A percentile compares a stretch with the other conserved stretches of the same genome.
Evolutionary conservation across 1,140 invertebrate species (phyloP).

Genomic region (Notospermus geniculatus): DNA sequence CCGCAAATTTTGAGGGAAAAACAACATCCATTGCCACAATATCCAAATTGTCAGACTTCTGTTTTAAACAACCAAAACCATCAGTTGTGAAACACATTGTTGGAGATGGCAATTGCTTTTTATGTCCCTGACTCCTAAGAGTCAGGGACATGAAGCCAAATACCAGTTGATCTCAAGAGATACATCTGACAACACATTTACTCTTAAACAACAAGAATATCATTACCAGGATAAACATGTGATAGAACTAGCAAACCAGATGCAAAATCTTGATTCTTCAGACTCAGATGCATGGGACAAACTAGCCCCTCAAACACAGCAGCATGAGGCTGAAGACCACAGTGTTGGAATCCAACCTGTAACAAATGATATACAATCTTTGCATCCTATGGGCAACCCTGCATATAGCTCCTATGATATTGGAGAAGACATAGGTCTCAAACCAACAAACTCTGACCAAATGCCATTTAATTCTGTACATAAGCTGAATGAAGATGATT

Average conservation of each 20-base stretch:
- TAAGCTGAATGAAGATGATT: background rate
- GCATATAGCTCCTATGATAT: background rate
- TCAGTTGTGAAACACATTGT: no score
- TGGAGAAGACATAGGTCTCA: background rate
- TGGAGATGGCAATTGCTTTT: no score
- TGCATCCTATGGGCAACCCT: background rate
- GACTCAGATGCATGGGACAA: constrained; percentile 9
- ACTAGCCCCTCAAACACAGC: constrained; percentile 11
- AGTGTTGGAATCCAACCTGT: background rate
- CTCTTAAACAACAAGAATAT: background rate
- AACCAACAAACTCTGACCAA: background rate
- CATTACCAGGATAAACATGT: background rate
- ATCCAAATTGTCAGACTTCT: no score
- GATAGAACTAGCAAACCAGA: background rate
- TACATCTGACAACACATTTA: no score
- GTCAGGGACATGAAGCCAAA: constrained; percentile 3
- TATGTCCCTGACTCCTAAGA: no score
- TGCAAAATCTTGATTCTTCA: constrained; percentile 13
- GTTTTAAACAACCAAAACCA: no score
- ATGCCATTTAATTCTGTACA: background rate
- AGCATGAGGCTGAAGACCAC: background rate
- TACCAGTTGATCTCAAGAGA: background rate
- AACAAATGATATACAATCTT: no score
- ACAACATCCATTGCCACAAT: no score
- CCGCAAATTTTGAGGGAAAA: no score